Base-by-base conservation (phyloP, 2,113 vertebrate species). In the Pampusana beccarii region DNA sequence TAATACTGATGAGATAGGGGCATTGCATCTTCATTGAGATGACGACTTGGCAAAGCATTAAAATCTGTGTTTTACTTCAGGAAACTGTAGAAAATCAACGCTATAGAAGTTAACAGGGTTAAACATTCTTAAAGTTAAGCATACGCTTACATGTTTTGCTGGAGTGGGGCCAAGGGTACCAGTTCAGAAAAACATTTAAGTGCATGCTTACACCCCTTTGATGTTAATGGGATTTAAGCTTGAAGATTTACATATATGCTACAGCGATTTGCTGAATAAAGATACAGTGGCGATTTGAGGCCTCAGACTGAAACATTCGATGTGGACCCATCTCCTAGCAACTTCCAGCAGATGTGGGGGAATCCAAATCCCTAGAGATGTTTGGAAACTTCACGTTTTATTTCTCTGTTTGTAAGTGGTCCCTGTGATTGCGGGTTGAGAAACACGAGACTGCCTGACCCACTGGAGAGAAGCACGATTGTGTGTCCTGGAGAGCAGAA, bases 71-170 rank as follows among this genome's bases (percentile, higher is more conserved):
- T 93, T 96, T 84, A 90, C 65, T 92, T 84, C 53, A 79, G 77
- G 79, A 80, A 92, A 79, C 80, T 97, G 92, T 95, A 95, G 88
- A 92, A 96, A 96, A 95, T 94, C 88, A 89, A 90, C 60, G 64
- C 72, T 88, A 84, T 91, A 86, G 86, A 84, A 81, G 86, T 64
- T 93, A 97, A 93, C 65, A 90, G 93, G 86, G 80, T 94, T 95
- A 96, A 74, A 91, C 48, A 61, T 94, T 96, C 88, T 92, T 94
- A 89, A 94, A 89, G 60, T 86, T 93, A 96, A 93, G 90, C 72
- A 75, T 79, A 93, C 9, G 40, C 77, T 97, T 92, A 93, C 95
- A 86, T 92, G 90, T 93, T 96, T 93, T 93, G 64, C 92, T 94
- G 90, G 82, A 96, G 6, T 34, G 28, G 44, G 72, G 88, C 90